Evolutionary conservation across 1,140 invertebrate genomes (phyloP), one percentile per base, ranked within the genome.

Genomic region (Triops cancriformis): DNA sequence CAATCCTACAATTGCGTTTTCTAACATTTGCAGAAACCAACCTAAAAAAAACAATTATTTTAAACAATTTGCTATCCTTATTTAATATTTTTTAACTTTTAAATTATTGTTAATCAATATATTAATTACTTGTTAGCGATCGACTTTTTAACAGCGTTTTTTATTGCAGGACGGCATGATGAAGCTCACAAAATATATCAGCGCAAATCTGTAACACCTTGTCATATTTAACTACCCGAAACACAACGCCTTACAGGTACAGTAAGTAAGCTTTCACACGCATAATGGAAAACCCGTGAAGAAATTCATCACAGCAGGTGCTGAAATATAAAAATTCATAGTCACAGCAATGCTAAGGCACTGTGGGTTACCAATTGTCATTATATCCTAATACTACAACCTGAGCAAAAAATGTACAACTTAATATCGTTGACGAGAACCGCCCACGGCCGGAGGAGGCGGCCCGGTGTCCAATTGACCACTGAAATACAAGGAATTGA

Each of bases 401-500:
- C 23, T 64, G 51, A 64, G 51, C 51, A 64, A 64, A 64, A 64
- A n/a, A 6, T 12, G 10, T 18, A 18, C 14, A 64, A 18, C 51
- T 23, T 64, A 64, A 64, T 64, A 64, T 12, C 51, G 51, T n/a
- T 64, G 14, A 23, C 51, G 51, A 64, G 51, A 64, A 6, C 51
- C 51, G 1, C 51, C 51, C 10, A 18, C 51, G 10, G 1, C 73
- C 18, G 73, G 27, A 31, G 11, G 14, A 74, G 27, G 27, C 23
- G 73, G 27, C 1, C 37, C 27, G 6, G 27, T 41, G 73, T 74
- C 37, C 12, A 74, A 41, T 23, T 74, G 27, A n/a, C 74, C 74
- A 18, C 26, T 76, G 37, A 76, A 76, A 45, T 76, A 76, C 37
- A 76, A 18, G 10, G 74, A 28, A 43, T 76, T 76, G 74, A 76